Conservation (phyloP, 1,140 invertebrate species). For the Mamestra configurata region DNA sequence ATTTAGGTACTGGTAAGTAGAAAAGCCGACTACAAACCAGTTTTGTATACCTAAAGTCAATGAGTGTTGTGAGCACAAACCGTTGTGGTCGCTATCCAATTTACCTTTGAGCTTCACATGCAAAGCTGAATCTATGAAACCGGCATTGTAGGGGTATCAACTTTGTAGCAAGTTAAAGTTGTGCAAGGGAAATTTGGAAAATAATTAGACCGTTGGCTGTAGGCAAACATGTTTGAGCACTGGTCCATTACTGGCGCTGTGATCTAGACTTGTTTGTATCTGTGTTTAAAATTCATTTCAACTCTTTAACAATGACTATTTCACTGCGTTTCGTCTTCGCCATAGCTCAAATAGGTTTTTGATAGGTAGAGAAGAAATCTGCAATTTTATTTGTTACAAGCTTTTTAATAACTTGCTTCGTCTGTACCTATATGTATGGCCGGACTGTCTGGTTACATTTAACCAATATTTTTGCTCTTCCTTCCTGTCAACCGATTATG, state of each 20-base stretch:
- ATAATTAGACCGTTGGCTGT: slow-evolving; percentile 23
- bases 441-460: no score
- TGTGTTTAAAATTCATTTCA: background rate
- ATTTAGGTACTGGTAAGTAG: slow-evolving; percentile 2
- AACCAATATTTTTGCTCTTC: no score
- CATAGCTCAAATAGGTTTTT: no score
- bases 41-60: slow-evolving; percentile 51
- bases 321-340: no score
- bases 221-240: background rate
- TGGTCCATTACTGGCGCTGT: background rate
- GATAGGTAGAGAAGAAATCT: no score
- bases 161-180: slow-evolving; percentile 57
- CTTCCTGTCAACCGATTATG: no score
- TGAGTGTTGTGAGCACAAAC: slow-evolving; percentile 60
- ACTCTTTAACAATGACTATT: no score
- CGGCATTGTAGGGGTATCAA: slow-evolving; percentile 57
- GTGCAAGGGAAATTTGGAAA: slow-evolving; percentile 21
- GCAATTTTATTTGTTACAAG: no score
- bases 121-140: slow-evolving; percentile 64
- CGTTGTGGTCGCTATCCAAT: slow-evolving; percentile 73
- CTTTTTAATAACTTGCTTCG: no score
- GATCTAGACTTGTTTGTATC: background rate
- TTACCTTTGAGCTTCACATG: slow-evolving; percentile 70
- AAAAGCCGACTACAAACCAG: slow-evolving; percentile 39
- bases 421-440: no score